Conservation (phyloP, 2,888 invertebrate species). For the Ophraella communa region DNA sequence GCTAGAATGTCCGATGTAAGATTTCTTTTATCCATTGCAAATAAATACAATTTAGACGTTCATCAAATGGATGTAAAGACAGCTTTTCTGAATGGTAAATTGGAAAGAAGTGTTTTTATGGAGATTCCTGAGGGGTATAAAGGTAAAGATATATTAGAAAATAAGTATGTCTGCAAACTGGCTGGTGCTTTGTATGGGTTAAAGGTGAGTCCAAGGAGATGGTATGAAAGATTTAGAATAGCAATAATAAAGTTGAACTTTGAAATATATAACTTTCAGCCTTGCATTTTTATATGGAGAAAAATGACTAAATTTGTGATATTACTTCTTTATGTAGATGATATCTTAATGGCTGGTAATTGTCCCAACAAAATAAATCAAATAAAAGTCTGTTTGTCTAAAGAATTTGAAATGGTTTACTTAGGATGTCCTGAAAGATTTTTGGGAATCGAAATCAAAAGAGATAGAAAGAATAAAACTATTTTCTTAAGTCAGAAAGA, state of each 20-base stretch:
- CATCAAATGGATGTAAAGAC: conserved; percentile 37
- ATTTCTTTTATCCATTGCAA: conserved; percentile 14
- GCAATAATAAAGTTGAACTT: neutral
- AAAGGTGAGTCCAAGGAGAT: conserved; percentile 6
- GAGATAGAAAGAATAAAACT: no score
- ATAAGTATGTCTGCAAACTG: conserved; percentile 41
- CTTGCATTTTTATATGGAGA: neutral
- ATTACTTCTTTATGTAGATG: no score
- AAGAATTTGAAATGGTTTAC: no score
- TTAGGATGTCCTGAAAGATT: no score
- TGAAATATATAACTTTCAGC: neutral
- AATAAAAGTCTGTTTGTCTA: no score
- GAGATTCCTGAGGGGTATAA: conserved; percentile 38
- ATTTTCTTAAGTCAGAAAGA: neutral
- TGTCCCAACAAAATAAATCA: no score
- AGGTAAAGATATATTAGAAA: conserved; percentile 1
- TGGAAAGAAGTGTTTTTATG: conserved; percentile 41
- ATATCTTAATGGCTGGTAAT: no score
- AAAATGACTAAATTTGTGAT: no score
- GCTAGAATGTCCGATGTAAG: conserved; percentile 25
- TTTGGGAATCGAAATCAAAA: no score
- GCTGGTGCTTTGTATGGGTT: conserved; percentile 14
- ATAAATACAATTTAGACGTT: conserved; percentile 15
- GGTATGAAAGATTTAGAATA: conserved; percentile 10
- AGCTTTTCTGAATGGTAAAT: conserved; percentile 34